Conservation (phyloP, 2,113 vertebrate species). For the Cebus imitator region DNA sequence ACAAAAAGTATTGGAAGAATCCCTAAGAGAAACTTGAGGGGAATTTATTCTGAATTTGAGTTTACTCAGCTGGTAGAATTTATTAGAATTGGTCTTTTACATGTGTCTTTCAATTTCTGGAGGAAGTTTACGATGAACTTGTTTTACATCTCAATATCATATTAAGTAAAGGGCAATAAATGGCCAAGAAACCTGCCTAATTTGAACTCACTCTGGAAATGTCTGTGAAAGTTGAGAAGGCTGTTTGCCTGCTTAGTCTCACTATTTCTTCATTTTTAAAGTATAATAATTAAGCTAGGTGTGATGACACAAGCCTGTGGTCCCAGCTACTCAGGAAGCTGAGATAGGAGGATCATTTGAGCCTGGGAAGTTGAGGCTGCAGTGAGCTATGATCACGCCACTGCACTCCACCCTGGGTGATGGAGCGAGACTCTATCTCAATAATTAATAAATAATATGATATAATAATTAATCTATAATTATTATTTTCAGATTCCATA, state of each 20-base stretch:
- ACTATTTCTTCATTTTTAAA: background rate
- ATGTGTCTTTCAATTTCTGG: background rate
- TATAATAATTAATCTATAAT: background rate
- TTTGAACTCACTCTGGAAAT: background rate
- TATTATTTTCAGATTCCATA: background rate
- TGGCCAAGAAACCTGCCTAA: background rate
- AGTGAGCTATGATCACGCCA: too few species aligned
- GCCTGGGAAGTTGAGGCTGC: too few species aligned
- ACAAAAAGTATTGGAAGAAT: background rate
- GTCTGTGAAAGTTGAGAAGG: background rate
- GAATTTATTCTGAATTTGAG: background rate
- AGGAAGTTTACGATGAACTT: background rate
- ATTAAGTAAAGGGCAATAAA: background rate
- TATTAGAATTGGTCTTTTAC: background rate
- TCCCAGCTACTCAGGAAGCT: too few species aligned
- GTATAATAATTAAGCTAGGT: background rate
- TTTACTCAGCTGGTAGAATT: background rate
- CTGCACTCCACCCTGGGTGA: too few species aligned
- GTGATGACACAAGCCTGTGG: too few species aligned
- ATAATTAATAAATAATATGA: background rate
- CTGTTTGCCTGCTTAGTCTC: background rate
- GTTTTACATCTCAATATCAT: background rate
- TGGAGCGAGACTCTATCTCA: too few species aligned
- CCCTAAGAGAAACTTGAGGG: background rate
- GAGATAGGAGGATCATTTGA: too few species aligned